Evolutionary conservation across 2,797 vertebrate genomes (phyloP), one percentile per base, ranked within the genome.

Genomic region (Phrynocephalus guinanensis): DNA sequence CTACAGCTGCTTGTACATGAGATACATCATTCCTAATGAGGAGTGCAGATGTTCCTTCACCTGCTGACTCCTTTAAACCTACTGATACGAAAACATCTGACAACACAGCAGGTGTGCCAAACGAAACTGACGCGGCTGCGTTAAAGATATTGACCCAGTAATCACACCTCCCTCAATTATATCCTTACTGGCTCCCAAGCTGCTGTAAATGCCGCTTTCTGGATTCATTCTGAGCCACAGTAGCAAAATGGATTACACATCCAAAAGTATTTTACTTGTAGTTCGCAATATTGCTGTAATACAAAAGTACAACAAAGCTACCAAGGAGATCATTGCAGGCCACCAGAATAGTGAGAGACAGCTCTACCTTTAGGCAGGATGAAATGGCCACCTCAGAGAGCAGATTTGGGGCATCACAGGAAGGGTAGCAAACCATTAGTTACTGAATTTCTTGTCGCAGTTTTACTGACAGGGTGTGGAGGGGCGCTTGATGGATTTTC

Each of bases 91-190:
- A 92, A 5, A 89, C 28, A 87, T 6, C n/a, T 85, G 86, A 86
- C 68, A 33, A 9, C 84, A 68, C 1, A 85, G 48, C 48, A 84
- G 77, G 72, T 56, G 75, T 67, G 76, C 76, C 66, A 60, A 22
- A 87, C 66, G 67, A 20, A 22, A 76, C 5, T 26, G 77, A 68
- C 86, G 60, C n/a, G 3, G 28, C 71, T 75, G 0, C n/a, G 71
- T 73, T 81, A 79, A 90, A 88, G 89, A 92, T 90, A 3, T 26
- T 87, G 24, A 86, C 6, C 70, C 83, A 15, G 5, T 88, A 56
- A 3, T 91, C 63, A 38, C 6, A 82, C 78, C 83, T 90, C 22
- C 79, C 6, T 83, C 68, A 87, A 82, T 79, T 8, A 50, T 2
- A 87, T 90, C 92, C 91, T 90, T 30, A 73, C 6, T 15, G 80